Base-by-base conservation (phyloP, 2,888 invertebrate genomes). In the Orthosia gothica region DNA sequence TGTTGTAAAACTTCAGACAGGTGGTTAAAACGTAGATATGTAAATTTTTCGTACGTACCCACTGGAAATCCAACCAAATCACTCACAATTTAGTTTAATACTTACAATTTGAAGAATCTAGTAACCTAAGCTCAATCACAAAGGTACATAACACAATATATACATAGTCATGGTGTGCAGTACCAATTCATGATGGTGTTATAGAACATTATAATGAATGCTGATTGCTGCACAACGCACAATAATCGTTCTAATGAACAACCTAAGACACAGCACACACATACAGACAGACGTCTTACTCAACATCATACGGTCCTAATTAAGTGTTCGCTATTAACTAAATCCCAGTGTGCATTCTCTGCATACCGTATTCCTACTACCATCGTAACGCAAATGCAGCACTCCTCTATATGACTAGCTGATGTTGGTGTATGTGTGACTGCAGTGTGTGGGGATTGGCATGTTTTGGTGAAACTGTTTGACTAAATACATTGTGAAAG, bases 251-350 rank as follows among this genome's bases (percentile, higher is more conserved):
- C 18, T 74, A 65, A 75, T 54, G 32, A 47, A 40, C 40, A 45
- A 68, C 9, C 26, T 74, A 61, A 61, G 32, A 23, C 26, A 52
- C 11, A 3, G 11, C 40, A 55, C 59, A 32, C 32, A 55, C 47
- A 23, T 18, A 63, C 66, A 49, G 26, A 61, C 16, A 64, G 40
- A 40, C 32, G 18, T 55, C 63, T 62, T 55, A 70, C 59, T 71
- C 58, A 54, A 52, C 68, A 57, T n/a, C 62, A 72, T 62, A 74
- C 57, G 45, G 26, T 52, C 50, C 26, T 74, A 82, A 84, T 81
- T 84, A 81, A 84, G 70, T 63, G 54, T 62, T 65, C 54, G 32
- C 65, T 76, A 70, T 70, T 73, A 76, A 81, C 77, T 73, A 81
- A 81, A 76, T 67, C 82, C 64, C 18, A 58, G 81, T 64, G 76